Conservation (phyloP, 2,888 invertebrate species). For the Sinelater perroti region DNA sequence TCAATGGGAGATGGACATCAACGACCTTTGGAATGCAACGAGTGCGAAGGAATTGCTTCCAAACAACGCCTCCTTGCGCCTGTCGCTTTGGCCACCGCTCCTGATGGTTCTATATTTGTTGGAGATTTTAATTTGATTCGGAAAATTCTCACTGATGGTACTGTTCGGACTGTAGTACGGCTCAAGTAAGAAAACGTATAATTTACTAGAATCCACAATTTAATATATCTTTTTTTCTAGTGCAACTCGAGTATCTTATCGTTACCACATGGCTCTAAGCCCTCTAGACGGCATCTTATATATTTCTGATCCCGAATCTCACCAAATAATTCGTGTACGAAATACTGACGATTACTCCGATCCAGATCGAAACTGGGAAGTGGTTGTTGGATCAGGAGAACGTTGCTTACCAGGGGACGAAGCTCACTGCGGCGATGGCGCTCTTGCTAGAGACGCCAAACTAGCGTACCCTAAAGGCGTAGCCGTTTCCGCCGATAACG, state of each 20-base stretch:
- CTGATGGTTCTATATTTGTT: conserved; percentile 93
- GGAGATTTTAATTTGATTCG: conserved; percentile 96
- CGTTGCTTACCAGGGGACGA: conserved; percentile 92
- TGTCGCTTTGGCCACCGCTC: conserved; percentile 88
- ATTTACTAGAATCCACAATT: not conserved
- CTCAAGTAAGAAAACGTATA: conserved; percentile 74
- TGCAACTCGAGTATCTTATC: conserved; percentile 92
- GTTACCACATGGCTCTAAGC: conserved; percentile 95
- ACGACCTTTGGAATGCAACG: conserved; percentile 83
- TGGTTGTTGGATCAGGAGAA: conserved; percentile 93
- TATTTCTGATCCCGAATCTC: conserved; percentile 95
- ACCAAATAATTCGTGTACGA: conserved; percentile 89
- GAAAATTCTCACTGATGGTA: conserved; percentile 85
- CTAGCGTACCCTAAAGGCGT: conserved; percentile 96
- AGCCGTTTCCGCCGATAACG: conserved; percentile 90
- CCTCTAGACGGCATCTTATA: conserved; percentile 93
- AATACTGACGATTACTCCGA: conserved; percentile 83
- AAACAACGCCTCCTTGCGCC: conserved; percentile 89
- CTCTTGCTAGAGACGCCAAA: conserved; percentile 90
- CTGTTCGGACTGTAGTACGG: conserved; percentile 80
- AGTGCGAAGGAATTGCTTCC: conserved; percentile 81
- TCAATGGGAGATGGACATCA: conserved; percentile 93
- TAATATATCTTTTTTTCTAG: conserved; percentile 64
- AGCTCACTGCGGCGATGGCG: conserved; percentile 96
- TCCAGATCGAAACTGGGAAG: conserved; percentile 93